These are phyloP conservation scores for Caenorhabditis becei DNA, from an alignment of 2,888 invertebrate species.

Conservation along the genomic window DNA sequence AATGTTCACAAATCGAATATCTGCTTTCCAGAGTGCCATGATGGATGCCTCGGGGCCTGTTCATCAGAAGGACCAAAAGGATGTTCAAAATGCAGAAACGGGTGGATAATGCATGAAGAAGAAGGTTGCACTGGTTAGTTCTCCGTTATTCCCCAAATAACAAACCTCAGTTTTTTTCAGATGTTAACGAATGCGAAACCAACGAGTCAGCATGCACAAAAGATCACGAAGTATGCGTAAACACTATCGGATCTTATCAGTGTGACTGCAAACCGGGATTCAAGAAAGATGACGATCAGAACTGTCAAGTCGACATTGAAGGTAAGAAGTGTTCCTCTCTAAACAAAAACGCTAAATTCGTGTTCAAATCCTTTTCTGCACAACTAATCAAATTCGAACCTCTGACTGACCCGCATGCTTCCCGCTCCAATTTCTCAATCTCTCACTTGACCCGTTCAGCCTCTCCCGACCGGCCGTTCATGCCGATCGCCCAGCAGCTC, in stretches of 20 bases:
- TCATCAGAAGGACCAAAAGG: slow-evolving; percentile 68
- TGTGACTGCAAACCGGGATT: slow-evolving; percentile 79
- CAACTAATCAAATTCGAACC: not conserved
- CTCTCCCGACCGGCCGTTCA: slow-evolving; percentile 54
- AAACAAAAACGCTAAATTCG: no score
- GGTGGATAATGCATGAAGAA: slow-evolving; percentile 72
- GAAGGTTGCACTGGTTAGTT: slow-evolving; percentile 75
- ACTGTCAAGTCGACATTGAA: slow-evolving; percentile 78
- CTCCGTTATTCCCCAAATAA: not conserved
- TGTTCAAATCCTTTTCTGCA: not conserved
- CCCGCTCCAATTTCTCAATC: slow-evolving; percentile 1
- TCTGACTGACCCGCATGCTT: slow-evolving; percentile 15
- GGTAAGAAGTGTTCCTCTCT: no score
- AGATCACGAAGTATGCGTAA: slow-evolving; percentile 76
- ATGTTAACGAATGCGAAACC: slow-evolving; percentile 74
- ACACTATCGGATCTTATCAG: slow-evolving; percentile 75
- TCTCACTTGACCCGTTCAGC: slow-evolving; percentile 66
- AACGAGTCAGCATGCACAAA: slow-evolving; percentile 66
- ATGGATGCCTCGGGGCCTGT: slow-evolving; percentile 79
- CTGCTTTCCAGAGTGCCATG: slow-evolving; percentile 79
- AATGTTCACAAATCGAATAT: not conserved
- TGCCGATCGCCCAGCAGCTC: slow-evolving; percentile 73
- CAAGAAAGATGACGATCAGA: slow-evolving; percentile 69
- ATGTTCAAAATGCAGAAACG: slow-evolving; percentile 77
- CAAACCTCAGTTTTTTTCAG: slow-evolving; percentile 49